Base-by-base conservation (phyloP, 2,888 invertebrate genomes). In the Hypolimnas misippus region DNA sequence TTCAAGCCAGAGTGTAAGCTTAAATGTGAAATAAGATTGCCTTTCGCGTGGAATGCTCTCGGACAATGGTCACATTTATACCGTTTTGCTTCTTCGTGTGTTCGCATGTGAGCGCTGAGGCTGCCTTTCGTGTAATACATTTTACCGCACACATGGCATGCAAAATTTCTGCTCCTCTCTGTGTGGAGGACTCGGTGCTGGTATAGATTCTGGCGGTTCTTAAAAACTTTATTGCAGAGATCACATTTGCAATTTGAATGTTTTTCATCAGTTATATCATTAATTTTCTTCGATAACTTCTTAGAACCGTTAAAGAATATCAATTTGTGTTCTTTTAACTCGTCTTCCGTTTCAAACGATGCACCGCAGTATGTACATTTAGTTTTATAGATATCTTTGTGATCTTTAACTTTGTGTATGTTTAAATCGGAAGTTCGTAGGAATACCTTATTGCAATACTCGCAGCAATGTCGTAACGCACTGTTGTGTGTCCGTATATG, bases 71-170 rank as follows among this genome's bases (percentile, higher is more conserved):
- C 87, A 70, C 92, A 92, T 70, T 92, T 91, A 31, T 74, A 90
- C 0, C 87, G 91, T 51, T 87, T 90, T 0, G 78, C 75, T 0
- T 89, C 89, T 40, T 91, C 89, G 38, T 92, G 92, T 0, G 84
- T 89, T 57, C 81, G 73, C 81, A 92, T 87, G 54, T 92, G 92
- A 0, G 88, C 88, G 3, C 85, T 80, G 0, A 92, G 66, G 0
- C 91, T 86, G 0, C 92, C 92, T 77, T 91, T 91, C 0, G 89
- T 91, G 25, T 84, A 92, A 68, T 92, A 92, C 89, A 89, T 91
- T 74, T 92, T 92, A 0, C 92, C 92, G 4, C 92, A 92, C 0
- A 91, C 68, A 51, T 92, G 92, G 63, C 92, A 92, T 0, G 91
- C 84, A 46, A 89, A 92, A 14, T 92, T 83, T 69, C 88, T 74